phyloP scores from a whole-genome alignment of 2,113 vertebrate species.

The Aegithalos caudatus region DNA sequence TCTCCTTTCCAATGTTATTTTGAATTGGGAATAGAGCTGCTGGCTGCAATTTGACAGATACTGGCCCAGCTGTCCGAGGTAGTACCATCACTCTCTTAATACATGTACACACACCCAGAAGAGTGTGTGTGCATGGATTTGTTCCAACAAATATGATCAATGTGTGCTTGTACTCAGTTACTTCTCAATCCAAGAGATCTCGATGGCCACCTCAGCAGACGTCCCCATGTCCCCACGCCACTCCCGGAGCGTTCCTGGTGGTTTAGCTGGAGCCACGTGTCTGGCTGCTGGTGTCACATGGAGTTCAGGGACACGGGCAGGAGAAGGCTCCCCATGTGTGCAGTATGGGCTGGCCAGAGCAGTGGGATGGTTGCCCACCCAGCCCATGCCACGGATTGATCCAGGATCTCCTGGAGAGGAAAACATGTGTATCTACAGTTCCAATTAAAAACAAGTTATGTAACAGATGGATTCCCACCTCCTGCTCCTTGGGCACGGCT shows the following conservation, averaged over 20 bases:
- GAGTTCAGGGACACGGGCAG: neutral
- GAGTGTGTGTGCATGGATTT: accelerated
- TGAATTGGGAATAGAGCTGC: neutral
- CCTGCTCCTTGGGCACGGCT: neutral
- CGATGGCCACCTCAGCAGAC: neutral
- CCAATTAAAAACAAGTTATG: neutral
- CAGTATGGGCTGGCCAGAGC: accelerated
- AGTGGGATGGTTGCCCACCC: neutral
- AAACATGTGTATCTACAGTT: neutral
- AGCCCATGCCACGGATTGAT: accelerated
- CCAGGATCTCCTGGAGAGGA: neutral
- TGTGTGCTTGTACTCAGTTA: neutral
- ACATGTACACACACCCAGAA: accelerated
- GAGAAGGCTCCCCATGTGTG: neutral
- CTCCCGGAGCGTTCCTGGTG: accelerated
- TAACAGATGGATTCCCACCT: neutral
- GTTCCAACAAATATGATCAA: neutral
- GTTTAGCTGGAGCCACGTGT: neutral
- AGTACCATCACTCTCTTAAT: neutral
- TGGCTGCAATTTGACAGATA: neutral
- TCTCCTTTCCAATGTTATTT: neutral
- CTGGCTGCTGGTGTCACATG: neutral
- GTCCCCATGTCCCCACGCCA: accelerated
- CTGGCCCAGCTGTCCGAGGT: neutral
- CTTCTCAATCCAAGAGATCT: neutral